These are phyloP conservation scores for Tylochromis polylepis DNA, from an alignment of 2,113 vertebrate genomes.

Conservation along the genomic window DNA sequence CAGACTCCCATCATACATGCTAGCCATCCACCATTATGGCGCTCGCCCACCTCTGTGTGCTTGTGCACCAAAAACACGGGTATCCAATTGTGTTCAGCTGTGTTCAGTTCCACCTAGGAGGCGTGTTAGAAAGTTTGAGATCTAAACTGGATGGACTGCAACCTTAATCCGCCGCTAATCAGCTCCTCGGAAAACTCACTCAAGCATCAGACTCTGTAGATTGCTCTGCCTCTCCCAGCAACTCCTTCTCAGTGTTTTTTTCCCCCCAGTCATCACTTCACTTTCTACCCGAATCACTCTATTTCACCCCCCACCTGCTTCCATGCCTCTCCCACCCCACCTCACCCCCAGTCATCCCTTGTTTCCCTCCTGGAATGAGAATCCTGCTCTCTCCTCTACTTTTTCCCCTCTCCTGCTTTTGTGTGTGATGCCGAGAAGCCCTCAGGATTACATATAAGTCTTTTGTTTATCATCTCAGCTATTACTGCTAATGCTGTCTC, in stretches of 20 bases:
- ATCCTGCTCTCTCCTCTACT: not conserved
- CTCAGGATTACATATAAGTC: slow-evolving; percentile 53
- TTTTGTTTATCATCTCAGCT: slow-evolving; percentile 58
- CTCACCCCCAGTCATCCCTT: slow-evolving; percentile 1
- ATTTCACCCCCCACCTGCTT: slow-evolving; percentile 38
- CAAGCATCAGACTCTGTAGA: slow-evolving; percentile 85
- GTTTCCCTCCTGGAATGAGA: not conserved
- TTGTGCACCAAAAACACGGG: slow-evolving; percentile 1
- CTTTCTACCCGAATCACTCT: slow-evolving; percentile 1
- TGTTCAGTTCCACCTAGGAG: slow-evolving; percentile 42
- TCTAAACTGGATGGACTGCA: slow-evolving; percentile 76
- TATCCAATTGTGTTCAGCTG: not conserved
- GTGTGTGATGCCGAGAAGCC: slow-evolving; percentile 59
- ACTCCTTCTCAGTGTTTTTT: not conserved
- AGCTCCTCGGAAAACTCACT: slow-evolving; percentile 85
- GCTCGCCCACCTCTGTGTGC: not conserved
- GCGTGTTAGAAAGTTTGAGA: slow-evolving; percentile 67
- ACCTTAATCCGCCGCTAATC: slow-evolving; percentile 85
- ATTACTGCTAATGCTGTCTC: slow-evolving; percentile 42
- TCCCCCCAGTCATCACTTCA: slow-evolving; percentile 34
- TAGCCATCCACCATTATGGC: slow-evolving; percentile 16
- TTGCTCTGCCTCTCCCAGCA: slow-evolving; percentile 70
- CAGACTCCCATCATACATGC: slow-evolving; percentile 7
- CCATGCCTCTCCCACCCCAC: not conserved
- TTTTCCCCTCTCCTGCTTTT: not conserved